Evolutionary conservation across 2,113 vertebrate genomes (phyloP), one percentile per base, ranked within the genome.

Genomic region (Xenopus borealis): DNA sequence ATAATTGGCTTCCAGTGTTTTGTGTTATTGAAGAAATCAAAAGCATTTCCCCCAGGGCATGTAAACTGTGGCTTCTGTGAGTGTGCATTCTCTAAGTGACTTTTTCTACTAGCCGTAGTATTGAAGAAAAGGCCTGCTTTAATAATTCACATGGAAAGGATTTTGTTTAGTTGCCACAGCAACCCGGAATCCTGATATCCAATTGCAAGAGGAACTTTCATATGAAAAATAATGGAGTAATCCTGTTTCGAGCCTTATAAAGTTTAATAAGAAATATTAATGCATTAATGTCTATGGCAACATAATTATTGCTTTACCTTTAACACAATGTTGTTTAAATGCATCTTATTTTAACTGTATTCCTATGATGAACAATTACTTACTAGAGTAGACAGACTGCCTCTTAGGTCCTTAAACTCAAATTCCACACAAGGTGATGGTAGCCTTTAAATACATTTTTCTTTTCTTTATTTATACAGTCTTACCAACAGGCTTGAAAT

Each of bases 161-260:
- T 86, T 82, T 83, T 81, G 83, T 81, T 83, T 85, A 80, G 88
- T 87, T 85, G 83, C 80, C 80, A 86, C 86, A 81, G 84, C 79
- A 87, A 89, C 88, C 72, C 76, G 23, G 80, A 71, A 85, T 78
- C 67, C 81, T 82, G 82, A 75, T 81, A 85, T 84, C 80, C 84
- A 83, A 70, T 81, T 79, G 81, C 66, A 81, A 61, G 62, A 80
- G 82, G 79, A 72, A 80, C 81, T 17, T 72, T 79, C 74, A 62
- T 80, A 33, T 72, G 79, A 75, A 58, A 78, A 64, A 45, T 71
- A 66, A 82, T 63, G 79, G 53, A 66, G 33, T 70, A 45, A 14
- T 40, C 62, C 53, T 7, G 53, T 19, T 45, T 65, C 27, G 33
- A 47, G 53, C 46, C 65, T 50, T 20, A 66, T 53, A 77, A 71